A percentile compares a stretch with the other conserved stretches of the same genome.
Evolutionary conservation across 2,113 vertebrate species (phyloP).

Genomic region (Micronisus gabar): DNA sequence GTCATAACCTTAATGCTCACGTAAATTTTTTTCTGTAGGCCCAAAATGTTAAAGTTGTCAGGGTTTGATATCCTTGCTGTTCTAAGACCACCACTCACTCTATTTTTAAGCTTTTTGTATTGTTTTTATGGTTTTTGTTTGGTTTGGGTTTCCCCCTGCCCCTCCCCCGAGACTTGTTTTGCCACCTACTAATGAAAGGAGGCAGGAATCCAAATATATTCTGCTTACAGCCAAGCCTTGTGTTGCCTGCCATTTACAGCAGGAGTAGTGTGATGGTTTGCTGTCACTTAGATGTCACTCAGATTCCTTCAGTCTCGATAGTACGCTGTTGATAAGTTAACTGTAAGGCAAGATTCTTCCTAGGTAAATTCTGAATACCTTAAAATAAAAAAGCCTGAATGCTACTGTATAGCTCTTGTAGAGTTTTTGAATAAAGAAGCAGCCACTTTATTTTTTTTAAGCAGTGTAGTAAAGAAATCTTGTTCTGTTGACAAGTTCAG

Average conservation of each 20-base stretch:
- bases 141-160: too few relatives aligned
- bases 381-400: background rate
- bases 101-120: background rate
- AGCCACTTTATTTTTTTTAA: conserved; percentile 1
- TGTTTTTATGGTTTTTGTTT: too few relatives aligned
- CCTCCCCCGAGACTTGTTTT: background rate
- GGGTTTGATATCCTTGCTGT: background rate
- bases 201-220: background rate
- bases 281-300: conserved; percentile 5
- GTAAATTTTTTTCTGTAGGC: background rate
- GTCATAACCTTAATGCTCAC: background rate
- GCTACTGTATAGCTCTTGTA: background rate
- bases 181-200: background rate
- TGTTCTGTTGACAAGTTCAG: conserved; percentile 55
- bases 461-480: conserved; percentile 62
- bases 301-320: background rate
- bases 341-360: background rate
- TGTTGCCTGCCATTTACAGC: background rate
- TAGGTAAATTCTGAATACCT: background rate
- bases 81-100: background rate
- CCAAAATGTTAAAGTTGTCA: background rate
- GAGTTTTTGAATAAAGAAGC: background rate
- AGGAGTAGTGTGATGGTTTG: background rate
- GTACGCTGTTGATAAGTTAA: background rate
- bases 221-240: background rate